Evolutionary conservation across 1,140 invertebrate genomes (phyloP).

Genomic region (Lutraria rhynchaena): DNA sequence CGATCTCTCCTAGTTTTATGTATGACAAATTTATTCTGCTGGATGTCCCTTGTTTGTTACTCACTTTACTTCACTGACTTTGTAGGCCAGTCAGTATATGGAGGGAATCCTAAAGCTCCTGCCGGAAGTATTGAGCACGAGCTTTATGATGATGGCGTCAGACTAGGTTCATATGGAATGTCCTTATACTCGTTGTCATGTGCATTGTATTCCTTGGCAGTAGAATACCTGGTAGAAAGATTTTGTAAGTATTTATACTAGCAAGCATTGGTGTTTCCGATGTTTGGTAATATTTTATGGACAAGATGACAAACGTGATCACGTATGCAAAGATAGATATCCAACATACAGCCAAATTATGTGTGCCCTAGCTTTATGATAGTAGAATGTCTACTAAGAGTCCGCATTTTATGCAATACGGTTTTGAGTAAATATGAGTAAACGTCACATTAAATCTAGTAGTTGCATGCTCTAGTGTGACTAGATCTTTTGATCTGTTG

Average conservation of each 20-base stretch:
- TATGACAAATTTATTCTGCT: slow-evolving; percentile 97
- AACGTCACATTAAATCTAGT: too few relatives aligned
- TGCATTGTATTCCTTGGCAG: slow-evolving; percentile 94
- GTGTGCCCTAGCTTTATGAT: too few relatives aligned
- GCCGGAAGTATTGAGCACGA: slow-evolving; percentile 69
- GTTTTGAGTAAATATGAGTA: too few relatives aligned
- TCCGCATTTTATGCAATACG: too few relatives aligned
- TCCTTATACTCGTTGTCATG: slow-evolving; percentile 97
- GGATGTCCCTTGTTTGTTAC: slow-evolving; percentile 99
- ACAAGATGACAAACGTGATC: too few relatives aligned
- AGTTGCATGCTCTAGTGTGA: too few relatives aligned
- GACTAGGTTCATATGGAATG: slow-evolving; percentile 98
- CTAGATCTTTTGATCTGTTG: too few relatives aligned
- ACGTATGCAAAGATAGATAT: too few relatives aligned
- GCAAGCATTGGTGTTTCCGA: too few relatives aligned
- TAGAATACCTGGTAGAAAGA: slow-evolving; percentile 92
- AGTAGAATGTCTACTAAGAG: too few relatives aligned
- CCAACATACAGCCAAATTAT: too few relatives aligned
- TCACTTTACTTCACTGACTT: slow-evolving; percentile 99
- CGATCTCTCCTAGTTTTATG: slow-evolving; percentile 92
- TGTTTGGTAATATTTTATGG: too few relatives aligned
- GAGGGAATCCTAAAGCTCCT: slow-evolving; percentile 91
- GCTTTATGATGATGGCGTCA: slow-evolving; percentile 93
- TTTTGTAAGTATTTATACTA: slow-evolving; percentile 89
- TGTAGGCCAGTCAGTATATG: slow-evolving; percentile 96